Base-by-base conservation (phyloP, 2,113 vertebrate species). In the Eidolon helvum region DNA sequence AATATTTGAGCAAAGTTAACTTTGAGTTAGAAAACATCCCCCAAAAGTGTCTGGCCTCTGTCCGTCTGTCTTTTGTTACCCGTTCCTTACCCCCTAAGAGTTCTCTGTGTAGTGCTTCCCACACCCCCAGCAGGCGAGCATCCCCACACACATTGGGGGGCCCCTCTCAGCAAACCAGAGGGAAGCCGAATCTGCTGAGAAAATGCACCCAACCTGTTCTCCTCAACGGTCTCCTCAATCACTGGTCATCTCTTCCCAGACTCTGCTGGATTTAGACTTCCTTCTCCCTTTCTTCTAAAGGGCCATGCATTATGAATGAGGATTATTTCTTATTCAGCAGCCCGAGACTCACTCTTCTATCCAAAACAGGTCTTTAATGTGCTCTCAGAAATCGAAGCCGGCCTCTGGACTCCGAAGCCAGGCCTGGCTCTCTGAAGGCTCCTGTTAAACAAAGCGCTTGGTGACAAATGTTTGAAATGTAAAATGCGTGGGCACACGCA, bases 291-390 rank as follows among this genome's bases (percentile, higher is more conserved):
- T 65, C 87, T 84, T n/a, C 96, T 84, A 66, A 65, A 45, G 94
- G 78, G 43, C 75, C 78, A 94, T 96, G 94, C 95, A 96, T 98
- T 93, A 97, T 98, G 97, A 66, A 98, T 97, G 94, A 95, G 85
- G 87, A 7, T 95, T 74, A 28, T 92, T 96, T 96, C 94, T 93
- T 83, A 93, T 94, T 87, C 97, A 26, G 89, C 78, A 89, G 90
- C 86, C 86, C 3, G 48, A 88, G 78, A 83, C 48, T 90, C 77
- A 26, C 72, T 95, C 90, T 84, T 66, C 91, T 38, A 28, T 95
- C 95, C 86, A 50, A 96, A 91, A 43, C 87, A 53, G 61, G 61
- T 79, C 91, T 90, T 82, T 69, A 12, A 57, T 45, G 61, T 1
- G 22, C 30, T 71, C 90, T 57, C 61, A 12, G 87, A 83, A 63